Conservation (phyloP, 2,888 invertebrate species). For the Rotaria sp. region DNA sequence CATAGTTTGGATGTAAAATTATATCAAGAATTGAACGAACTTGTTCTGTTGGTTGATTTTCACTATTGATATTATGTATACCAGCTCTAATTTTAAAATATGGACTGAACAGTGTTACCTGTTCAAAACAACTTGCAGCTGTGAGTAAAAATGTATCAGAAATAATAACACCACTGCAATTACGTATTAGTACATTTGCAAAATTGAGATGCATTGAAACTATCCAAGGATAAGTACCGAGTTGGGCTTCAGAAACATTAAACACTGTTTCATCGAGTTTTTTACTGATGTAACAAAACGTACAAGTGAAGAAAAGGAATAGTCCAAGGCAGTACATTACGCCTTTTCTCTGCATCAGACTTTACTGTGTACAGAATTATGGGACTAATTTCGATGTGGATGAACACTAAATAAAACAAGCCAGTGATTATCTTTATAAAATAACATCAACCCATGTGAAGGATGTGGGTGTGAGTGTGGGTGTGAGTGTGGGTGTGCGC, state of each 20-base stretch:
- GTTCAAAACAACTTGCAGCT: background rate
- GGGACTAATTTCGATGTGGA: no score
- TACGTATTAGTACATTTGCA: background rate
- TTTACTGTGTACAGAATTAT: no score
- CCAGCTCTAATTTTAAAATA: background rate
- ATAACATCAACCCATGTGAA: no score
- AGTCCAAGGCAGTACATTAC: no score
- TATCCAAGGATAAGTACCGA: background rate
- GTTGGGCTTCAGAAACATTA: background rate
- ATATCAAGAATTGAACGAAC: background rate
- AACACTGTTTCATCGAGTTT: no score
- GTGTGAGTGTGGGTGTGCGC: no score
- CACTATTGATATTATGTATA: background rate
- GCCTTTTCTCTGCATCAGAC: no score
- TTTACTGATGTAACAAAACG: no score
- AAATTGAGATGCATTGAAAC: background rate
- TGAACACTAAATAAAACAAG: no score
- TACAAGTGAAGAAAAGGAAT: no score
- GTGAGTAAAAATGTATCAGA: background rate
- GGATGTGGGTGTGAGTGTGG: no score
- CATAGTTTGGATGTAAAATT: background rate
- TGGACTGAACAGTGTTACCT: fast-evolving
- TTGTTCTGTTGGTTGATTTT: background rate
- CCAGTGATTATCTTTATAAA: no score
- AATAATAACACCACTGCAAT: background rate